These are phyloP conservation scores for Monodelphis domestica DNA, from an alignment of 2,797 vertebrate genomes.

Conservation along the genomic window DNA sequence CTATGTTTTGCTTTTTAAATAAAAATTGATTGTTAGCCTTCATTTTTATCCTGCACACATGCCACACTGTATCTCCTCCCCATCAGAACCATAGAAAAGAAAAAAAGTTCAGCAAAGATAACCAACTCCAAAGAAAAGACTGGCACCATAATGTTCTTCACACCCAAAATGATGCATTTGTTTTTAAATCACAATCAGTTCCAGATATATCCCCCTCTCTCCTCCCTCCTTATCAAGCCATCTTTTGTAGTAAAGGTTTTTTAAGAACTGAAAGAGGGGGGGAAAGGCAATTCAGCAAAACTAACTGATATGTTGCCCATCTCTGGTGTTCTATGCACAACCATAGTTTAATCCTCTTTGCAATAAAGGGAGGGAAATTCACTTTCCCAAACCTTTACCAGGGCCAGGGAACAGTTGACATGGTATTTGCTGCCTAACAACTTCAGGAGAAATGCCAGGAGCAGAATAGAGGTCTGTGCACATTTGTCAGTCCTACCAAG, in stretches of 20 bases:
- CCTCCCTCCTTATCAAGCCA: not conserved
- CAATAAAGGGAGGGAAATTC: not conserved
- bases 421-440: too few species aligned
- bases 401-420: too few species aligned
- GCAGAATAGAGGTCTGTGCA: too few species aligned
- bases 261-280: not conserved
- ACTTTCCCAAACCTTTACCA: not conserved
- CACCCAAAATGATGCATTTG: not conserved
- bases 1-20: conserved; percentile 53
- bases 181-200: not conserved
- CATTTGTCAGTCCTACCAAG: too few species aligned
- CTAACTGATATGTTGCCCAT: not conserved
- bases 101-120: not conserved
- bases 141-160: not conserved
- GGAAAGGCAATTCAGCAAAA: not conserved
- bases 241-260: not conserved
- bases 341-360: too few species aligned
- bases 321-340: not conserved
- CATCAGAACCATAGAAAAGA: not conserved
- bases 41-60: not conserved
- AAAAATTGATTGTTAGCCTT: not conserved
- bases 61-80: not conserved
- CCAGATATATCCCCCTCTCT: not conserved
- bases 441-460: too few species aligned
- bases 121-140: not conserved